These are phyloP conservation scores for Troides helena DNA, from an alignment of 2,888 invertebrate genomes.

Conservation along the genomic window DNA sequence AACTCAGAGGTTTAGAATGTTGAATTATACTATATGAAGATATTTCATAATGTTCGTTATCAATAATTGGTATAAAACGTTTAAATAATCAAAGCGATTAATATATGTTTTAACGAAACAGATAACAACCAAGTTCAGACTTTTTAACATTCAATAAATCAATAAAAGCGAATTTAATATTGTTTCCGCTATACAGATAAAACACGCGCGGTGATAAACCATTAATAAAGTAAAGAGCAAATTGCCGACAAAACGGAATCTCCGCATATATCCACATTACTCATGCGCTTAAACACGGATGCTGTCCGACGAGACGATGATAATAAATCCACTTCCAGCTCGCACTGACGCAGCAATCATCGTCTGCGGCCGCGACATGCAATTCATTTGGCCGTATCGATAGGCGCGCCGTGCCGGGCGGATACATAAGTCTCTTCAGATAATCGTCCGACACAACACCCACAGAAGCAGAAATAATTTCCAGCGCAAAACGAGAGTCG, in stretches of 20 bases:
- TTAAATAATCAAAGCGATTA: neutral
- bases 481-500: conserved; percentile 33
- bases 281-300: conserved; percentile 15
- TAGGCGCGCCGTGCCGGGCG: conserved; percentile 26
- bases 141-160: conserved; percentile 5
- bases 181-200: conserved; percentile 9
- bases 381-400: conserved; percentile 28
- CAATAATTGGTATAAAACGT: too few relatives aligned
- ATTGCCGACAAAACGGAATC: conserved; percentile 12
- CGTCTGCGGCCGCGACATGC: conserved; percentile 20
- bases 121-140: too few relatives aligned
- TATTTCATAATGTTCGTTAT: too few relatives aligned
- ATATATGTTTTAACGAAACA: neutral
- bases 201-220: conserved; percentile 11
- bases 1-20: too few relatives aligned
- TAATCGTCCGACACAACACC: conserved; percentile 30
- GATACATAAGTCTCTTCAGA: conserved; percentile 33
- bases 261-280: conserved; percentile 10
- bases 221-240: conserved; percentile 20
- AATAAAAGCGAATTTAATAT: conserved; percentile 7
- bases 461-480: conserved; percentile 33
- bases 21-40: too few relatives aligned
- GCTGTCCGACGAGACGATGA: conserved; percentile 9
- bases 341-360: conserved; percentile 25
- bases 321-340: conserved; percentile 22